These are phyloP conservation scores for Bubalus kerabau DNA, from an alignment of 2,113 vertebrate species.

Conservation along the genomic window DNA sequence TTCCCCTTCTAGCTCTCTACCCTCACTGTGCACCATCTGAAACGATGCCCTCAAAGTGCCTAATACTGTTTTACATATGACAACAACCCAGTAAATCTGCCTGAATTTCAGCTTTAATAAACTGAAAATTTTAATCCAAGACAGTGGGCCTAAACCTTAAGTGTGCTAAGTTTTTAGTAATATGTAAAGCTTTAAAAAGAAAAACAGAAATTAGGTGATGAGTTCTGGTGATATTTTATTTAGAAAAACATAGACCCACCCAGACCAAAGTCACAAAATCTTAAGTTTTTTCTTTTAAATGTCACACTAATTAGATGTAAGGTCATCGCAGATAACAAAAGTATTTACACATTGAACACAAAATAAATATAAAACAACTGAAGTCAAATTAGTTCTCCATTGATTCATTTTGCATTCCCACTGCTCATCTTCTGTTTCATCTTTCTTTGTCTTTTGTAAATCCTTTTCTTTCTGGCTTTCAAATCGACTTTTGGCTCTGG, in stretches of 20 bases:
- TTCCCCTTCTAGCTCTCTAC: neutral
- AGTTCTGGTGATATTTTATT: slow-evolving; percentile 7
- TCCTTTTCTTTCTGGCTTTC: slow-evolving; percentile 85
- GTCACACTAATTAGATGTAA: slow-evolving; percentile 1
- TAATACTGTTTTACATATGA: neutral
- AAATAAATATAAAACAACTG: slow-evolving; percentile 46
- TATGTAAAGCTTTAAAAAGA: neutral
- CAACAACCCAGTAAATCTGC: neutral
- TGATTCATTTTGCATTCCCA: slow-evolving; percentile 62
- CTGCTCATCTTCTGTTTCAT: slow-evolving; percentile 76
- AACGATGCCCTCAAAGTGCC: neutral
- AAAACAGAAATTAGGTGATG: neutral
- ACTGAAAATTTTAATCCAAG: neutral
- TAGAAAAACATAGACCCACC: neutral
- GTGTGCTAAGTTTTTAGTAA: neutral
- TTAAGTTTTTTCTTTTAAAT: slow-evolving; percentile 48
- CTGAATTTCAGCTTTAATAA: neutral
- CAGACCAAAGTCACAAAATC: neutral
- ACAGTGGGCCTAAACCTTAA: neutral
- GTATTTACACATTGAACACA: slow-evolving; percentile 66
- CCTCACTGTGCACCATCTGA: neutral
- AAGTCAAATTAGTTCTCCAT: slow-evolving; percentile 18
- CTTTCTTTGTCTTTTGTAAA: slow-evolving; percentile 89
- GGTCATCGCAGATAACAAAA: neutral
- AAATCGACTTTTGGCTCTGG: slow-evolving; percentile 80